Base-by-base conservation (phyloP, 2,113 vertebrate genomes). In the Toxotes chatareus region DNA sequence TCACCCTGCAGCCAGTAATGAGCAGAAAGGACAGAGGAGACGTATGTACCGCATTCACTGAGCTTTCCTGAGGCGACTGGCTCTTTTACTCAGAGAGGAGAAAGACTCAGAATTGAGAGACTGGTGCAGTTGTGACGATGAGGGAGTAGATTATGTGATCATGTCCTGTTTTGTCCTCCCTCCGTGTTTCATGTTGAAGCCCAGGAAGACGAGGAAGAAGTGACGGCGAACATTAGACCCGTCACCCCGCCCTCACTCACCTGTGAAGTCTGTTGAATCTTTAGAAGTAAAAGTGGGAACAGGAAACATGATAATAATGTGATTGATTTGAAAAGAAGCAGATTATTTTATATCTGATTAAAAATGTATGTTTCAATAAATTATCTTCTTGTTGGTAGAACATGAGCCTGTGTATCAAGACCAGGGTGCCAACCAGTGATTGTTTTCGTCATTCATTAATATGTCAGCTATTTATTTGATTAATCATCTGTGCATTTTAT, bases 1-100 rank as follows among this genome's bases (percentile, higher is more conserved):
- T 70, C n/a, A 7, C 79, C 91, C 89, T 73, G 84, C 73, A 83
- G 89, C 86, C 55, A 67, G 62, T 59, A 62, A 38, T 53, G 51
- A 76, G 47, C 46, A 78, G 83, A 88, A 83, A 61, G 40, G 68
- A 87, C 27, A 63, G 65, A 80, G n/a, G 76, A 65, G 79, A 85
- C 27, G 27, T 27, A 27, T 49, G 8, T 31, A 62, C 38, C 9
- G 9, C 62, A 5, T 56, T 83, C 80, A 72, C 66, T 0, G 49
- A 73, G 78, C 40, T 73, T 21, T 83, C 85, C 85, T 23, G 68
- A 42, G 85, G 83, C 75, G 6, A 73, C 49, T 23, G 70, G 53
- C 60, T 65, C 44, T 82, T 82, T 69, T 87, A 77, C 85, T 79
- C 60, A 49, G 1, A 21, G 57, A 77, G 19, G 66, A 82, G 78